Conservation (phyloP, 1,140 invertebrate species). For the Cydia fagiglandana region DNA sequence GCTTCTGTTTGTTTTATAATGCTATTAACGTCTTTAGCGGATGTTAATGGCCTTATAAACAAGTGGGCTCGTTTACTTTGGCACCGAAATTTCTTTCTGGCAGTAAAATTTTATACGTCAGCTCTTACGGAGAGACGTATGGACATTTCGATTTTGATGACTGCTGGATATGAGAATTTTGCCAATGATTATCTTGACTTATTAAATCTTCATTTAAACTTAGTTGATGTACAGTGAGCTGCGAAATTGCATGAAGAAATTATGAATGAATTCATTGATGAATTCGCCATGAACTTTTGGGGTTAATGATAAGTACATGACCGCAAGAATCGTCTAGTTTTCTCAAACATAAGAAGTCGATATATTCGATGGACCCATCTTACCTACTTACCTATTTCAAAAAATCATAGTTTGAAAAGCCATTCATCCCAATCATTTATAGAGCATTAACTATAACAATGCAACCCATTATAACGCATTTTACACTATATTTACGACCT, state of each 20-base stretch:
- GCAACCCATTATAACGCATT: slow-evolving; percentile 19
- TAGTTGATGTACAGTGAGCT: too few relatives aligned
- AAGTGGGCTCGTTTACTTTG: slow-evolving; percentile 2
- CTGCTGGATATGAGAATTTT: neutral
- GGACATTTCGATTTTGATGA: neutral
- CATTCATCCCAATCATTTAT: slow-evolving; percentile 8
- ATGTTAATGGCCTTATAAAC: slow-evolving; percentile 8
- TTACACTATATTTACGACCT: slow-evolving; percentile 28
- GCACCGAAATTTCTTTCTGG: slow-evolving; percentile 6
- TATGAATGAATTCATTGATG: too few relatives aligned
- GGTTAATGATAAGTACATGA: too few relatives aligned
- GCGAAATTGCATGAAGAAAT: too few relatives aligned
- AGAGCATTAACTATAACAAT: slow-evolving; percentile 25
- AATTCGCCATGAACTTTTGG: too few relatives aligned
- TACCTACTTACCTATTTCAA: neutral
- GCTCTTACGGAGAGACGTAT: neutral
- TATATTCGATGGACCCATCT: too few relatives aligned
- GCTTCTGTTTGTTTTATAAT: slow-evolving; percentile 16
- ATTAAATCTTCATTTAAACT: too few relatives aligned
- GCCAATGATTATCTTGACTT: too few relatives aligned
- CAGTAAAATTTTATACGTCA: slow-evolving; percentile 2
- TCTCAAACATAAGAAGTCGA: too few relatives aligned
- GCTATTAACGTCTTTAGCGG: neutral
- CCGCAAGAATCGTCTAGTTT: too few relatives aligned
- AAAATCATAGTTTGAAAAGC: neutral